Evolutionary conservation across 2,888 invertebrate genomes (phyloP).

Genomic region (Eristalinus aeneus): DNA sequence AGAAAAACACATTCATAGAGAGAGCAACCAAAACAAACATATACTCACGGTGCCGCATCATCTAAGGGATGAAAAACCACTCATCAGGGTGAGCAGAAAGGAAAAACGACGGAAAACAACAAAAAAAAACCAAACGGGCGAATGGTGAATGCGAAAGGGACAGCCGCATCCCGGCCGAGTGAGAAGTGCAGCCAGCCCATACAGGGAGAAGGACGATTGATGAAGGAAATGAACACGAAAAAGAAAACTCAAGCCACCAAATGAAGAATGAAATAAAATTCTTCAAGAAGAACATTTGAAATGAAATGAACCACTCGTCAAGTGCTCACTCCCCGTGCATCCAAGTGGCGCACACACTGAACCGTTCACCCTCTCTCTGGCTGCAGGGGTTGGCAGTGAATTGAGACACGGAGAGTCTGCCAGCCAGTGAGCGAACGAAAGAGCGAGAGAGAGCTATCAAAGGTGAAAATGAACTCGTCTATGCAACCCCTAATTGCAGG

Average conservation of each 20-base stretch:
- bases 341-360: conserved; percentile 32
- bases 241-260: conserved; percentile 1
- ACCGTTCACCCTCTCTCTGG: background rate
- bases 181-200: background rate
- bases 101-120: conserved; percentile 29
- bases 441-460: background rate
- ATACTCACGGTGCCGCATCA: conserved; percentile 28
- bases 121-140: conserved; percentile 49
- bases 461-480: background rate
- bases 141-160: conserved; percentile 63
- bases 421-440: background rate
- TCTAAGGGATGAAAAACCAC: conserved; percentile 61
- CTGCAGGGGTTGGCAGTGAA: background rate
- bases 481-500: conserved; percentile 14
- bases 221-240: background rate
- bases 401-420: background rate
- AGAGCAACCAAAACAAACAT: conserved; percentile 13
- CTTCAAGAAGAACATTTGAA: conserved; percentile 58
- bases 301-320: conserved; percentile 53
- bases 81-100: conserved; percentile 10
- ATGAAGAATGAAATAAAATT: conserved; percentile 33
- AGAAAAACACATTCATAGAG: conserved; percentile 34
- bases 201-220: background rate
- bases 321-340: conserved; percentile 2
- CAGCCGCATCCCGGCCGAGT: background rate